These are phyloP conservation scores for Gymnothorax javanicus DNA, from an alignment of 2,797 vertebrate genomes.

Conservation along the genomic window DNA sequence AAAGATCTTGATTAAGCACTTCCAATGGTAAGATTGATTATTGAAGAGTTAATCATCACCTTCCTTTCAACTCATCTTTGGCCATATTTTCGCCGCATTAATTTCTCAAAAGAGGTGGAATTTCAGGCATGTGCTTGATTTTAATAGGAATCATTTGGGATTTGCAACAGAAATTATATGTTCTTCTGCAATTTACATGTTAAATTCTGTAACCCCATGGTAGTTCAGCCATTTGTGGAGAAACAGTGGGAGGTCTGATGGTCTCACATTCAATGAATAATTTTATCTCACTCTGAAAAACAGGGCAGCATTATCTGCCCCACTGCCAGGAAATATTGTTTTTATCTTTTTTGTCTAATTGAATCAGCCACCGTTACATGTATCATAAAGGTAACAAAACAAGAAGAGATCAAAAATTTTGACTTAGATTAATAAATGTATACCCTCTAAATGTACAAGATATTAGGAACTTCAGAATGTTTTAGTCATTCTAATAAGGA, in stretches of 20 bases:
- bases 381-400: conserved; percentile 31
- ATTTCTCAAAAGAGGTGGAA: conserved; percentile 70
- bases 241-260: conserved; percentile 80
- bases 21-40: conserved; percentile 64
- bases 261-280: conserved; percentile 85
- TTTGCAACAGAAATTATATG: conserved; percentile 81
- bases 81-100: conserved; percentile 72
- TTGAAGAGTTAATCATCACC: conserved; percentile 78
- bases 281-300: conserved; percentile 79
- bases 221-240: conserved; percentile 81
- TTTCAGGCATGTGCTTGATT: conserved; percentile 81
- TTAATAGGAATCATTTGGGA: conserved; percentile 81
- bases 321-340: conserved; percentile 56
- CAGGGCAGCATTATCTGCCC: conserved; percentile 55
- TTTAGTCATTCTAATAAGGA: not conserved
- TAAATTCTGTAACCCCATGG: conserved; percentile 83
- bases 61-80: conserved; percentile 68
- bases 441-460: not conserved
- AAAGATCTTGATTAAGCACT: conserved; percentile 34
- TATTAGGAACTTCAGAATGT: not conserved
- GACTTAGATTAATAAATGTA: not conserved
- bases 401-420: not conserved
- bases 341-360: conserved; percentile 50
- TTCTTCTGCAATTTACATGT: conserved; percentile 87
- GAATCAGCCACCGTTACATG: conserved; percentile 48